These are phyloP conservation scores for Seriola dumerili DNA, from an alignment of 2,113 vertebrate species.

Conservation along the genomic window DNA sequence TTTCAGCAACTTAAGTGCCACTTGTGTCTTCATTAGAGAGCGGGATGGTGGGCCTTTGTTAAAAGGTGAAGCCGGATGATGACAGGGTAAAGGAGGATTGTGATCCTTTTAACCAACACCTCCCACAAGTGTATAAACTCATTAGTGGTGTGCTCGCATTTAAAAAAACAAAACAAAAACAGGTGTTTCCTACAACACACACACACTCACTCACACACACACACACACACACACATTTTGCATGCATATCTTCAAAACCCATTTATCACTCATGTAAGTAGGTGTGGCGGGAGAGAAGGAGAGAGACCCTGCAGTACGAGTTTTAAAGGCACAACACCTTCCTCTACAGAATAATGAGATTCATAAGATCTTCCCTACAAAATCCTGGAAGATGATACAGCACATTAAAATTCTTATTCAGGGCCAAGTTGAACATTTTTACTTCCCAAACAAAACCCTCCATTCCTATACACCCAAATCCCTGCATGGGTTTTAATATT, in stretches of 20 bases:
- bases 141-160: constrained; percentile 38
- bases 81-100: constrained; percentile 31
- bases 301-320: not conserved
- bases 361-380: constrained; percentile 26
- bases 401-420: constrained; percentile 23
- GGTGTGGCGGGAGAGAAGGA: not conserved
- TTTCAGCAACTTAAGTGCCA: constrained; percentile 40
- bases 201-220: too few relatives aligned
- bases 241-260: not conserved
- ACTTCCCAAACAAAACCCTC: constrained; percentile 30
- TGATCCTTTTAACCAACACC: constrained; percentile 58
- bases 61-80: constrained; percentile 57
- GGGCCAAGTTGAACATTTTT: constrained; percentile 16
- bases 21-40: constrained; percentile 61
- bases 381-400: constrained; percentile 43
- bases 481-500: constrained; percentile 15
- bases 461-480: constrained; percentile 23
- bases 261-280: constrained; percentile 27
- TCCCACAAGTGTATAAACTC: constrained; percentile 53
- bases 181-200: too few relatives aligned
- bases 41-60: constrained; percentile 44
- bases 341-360: constrained; percentile 50
- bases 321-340: constrained; percentile 38
- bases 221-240: too few relatives aligned
- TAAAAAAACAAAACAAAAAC: not conserved